A percentile compares a stretch with the other conserved stretches of the same genome.
Evolutionary conservation across 2,888 invertebrate species (phyloP).

Genomic region (Apotomis turbidana): DNA sequence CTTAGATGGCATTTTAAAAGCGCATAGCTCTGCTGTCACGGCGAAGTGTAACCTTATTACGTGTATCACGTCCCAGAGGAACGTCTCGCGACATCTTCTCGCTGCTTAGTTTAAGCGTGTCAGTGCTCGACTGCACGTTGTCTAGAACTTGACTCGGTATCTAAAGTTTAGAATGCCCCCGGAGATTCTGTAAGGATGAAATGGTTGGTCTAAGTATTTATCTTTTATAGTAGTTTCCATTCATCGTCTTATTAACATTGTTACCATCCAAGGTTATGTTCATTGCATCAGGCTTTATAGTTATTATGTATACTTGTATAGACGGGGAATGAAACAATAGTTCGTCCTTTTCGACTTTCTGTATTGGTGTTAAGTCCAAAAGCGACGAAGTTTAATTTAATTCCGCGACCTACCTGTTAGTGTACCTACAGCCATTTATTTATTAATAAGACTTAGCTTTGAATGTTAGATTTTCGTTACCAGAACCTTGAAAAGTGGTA

Average conservation of each 20-base stretch:
- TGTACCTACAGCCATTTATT: no score
- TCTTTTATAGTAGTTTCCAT: background rate
- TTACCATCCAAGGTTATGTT: no score
- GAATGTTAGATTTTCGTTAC: no score
- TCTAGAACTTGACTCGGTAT: constrained; percentile 31
- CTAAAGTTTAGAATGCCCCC: constrained; percentile 22
- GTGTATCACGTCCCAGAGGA: constrained; percentile 35
- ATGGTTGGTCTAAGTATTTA: background rate
- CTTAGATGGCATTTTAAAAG: constrained; percentile 20
- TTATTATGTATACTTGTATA: no score
- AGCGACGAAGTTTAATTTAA: no score
- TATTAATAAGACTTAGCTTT: no score
- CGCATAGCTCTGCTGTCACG: constrained; percentile 17
- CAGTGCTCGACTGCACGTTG: constrained; percentile 21
- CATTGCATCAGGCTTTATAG: no score
- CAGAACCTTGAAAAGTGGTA: no score
- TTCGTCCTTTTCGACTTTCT: no score
- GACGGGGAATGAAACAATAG: no score
- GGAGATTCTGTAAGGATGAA: constrained; percentile 4
- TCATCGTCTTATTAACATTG: background rate
- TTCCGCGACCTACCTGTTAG: no score
- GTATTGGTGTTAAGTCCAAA: no score
- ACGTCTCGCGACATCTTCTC: constrained; percentile 34
- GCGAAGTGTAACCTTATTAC: constrained; percentile 36
- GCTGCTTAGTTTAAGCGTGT: constrained; percentile 37